These are phyloP conservation scores for Halichondria panicea DNA, from an alignment of 37 sponge, comb jelly and placozoan genomes.

Conservation along the genomic window DNA sequence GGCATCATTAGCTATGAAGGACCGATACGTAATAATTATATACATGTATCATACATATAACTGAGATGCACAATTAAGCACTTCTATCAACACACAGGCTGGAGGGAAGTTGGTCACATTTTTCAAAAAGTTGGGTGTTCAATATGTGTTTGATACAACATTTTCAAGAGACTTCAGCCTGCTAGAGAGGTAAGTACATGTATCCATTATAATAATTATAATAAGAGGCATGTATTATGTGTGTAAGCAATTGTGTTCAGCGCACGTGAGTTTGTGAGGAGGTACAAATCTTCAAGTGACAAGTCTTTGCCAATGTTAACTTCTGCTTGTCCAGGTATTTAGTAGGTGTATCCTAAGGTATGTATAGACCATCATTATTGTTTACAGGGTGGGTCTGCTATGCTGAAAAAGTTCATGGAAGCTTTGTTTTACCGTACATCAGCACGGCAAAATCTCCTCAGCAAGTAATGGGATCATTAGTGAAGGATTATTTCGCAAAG, in stretches of 20 bases:
- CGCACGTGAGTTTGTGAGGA: constrained; percentile 75
- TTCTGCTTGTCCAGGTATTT: constrained; percentile 96
- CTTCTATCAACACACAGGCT: constrained; percentile 21
- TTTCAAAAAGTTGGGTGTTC: constrained; percentile 69
- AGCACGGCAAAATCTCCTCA: constrained; percentile 95
- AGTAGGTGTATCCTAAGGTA: neutral
- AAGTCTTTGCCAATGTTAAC: constrained; percentile 85
- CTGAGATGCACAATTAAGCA: constrained; percentile 4
- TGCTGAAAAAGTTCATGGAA: constrained; percentile 98
- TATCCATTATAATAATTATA: neutral
- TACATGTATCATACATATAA: too few species aligned
- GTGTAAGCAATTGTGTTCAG: constrained; percentile 13
- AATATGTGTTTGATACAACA: constrained; percentile 89
- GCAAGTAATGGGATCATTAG: constrained; percentile 93
- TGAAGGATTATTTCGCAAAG: constrained; percentile 75
- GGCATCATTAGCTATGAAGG: too few species aligned
- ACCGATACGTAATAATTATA: too few species aligned
- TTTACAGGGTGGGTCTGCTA: constrained; percentile 96
- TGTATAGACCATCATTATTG: neutral
- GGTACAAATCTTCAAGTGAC: constrained; percentile 27
- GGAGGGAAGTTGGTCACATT: constrained; percentile 62
- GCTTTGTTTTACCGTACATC: constrained; percentile 82
- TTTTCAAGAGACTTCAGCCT: constrained; percentile 80
- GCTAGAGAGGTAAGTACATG: constrained; percentile 71
- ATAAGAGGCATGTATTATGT: neutral